Base-by-base conservation (phyloP, 1,140 invertebrate species). In the Lysiphlebus fabarum region DNA sequence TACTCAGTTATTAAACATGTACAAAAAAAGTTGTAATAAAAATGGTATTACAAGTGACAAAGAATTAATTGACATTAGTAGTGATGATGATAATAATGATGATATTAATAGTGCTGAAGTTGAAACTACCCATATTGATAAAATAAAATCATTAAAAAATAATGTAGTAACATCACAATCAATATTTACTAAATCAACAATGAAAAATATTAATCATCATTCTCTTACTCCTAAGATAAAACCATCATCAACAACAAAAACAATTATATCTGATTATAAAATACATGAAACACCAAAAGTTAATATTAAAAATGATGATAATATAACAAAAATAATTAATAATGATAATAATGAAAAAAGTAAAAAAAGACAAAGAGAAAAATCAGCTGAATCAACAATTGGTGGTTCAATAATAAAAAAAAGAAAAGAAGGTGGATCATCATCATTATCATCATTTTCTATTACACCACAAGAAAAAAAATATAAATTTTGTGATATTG, bases 401-500 rank as follows among this genome's bases (percentile, higher is more conserved):
- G 63, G 63, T 57, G 64, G 41, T 56, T n/a, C 53, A 37, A 56
- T 36, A 54, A 53, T 26, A 12, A 56, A 55, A 43, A 65, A 70
- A 59, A 64, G 72, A 60, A 72, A 67, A 62, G 49, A 37, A 51
- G 34, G 11, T 51, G 34, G 10, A 2, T 2, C 17, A 26, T 1
- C 17, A 26, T 26, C 10, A 41, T 41, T 41, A 11, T 51, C 37
- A 41, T 41, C 11, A 41, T 41, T 11, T 41, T 2, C 11, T 1
- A 10, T 49, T 4, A 26, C 17, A 26, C 56, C 61, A 34, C 12
- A 56, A 59, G 70, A 72, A 37, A 74, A 82, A 10, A 83, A 81
- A 67, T 74, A 85, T n/a, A 86, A 81, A 69, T 88, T 92, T 70
- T 78, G 85, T 6, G 86, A 92, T 73, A 78, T 93, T 70, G 91